Conservation (phyloP, 2,113 vertebrate genomes). For the Paradoxurus hermaphroditus region DNA sequence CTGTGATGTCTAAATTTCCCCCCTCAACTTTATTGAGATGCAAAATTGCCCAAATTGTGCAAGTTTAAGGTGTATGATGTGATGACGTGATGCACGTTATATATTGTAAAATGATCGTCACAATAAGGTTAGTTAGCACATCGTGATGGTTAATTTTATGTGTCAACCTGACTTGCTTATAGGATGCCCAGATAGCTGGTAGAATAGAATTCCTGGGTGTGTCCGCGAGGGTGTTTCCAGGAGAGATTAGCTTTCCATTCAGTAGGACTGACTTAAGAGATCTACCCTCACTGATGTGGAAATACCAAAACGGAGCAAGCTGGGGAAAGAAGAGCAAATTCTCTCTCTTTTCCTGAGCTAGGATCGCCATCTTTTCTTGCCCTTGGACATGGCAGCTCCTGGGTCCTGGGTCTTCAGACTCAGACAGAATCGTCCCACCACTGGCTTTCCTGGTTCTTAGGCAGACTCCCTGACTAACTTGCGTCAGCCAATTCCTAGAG, state of each 20-base stretch:
- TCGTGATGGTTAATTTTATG: neutral
- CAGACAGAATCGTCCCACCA: neutral
- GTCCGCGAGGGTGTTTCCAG: neutral
- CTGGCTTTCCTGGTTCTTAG: neutral
- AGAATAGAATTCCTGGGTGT: neutral
- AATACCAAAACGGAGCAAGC: neutral
- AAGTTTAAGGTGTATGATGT: no score
- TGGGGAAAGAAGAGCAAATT: neutral
- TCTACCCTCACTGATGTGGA: neutral
- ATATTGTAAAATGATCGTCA: neutral
- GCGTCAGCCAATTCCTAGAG: neutral
- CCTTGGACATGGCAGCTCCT: no score
- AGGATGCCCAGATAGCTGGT: neutral
- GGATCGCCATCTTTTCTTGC: neutral
- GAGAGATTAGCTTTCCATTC: neutral
- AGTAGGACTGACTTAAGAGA: neutral
- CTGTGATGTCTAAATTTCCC: neutral
- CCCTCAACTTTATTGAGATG: neutral
- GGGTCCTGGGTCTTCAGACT: neutral
- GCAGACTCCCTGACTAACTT: neutral
- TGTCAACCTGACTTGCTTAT: neutral
- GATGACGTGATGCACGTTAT: neutral
- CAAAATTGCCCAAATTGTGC: neutral
- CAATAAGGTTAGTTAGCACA: neutral
- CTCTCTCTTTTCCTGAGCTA: neutral